These are phyloP conservation scores for Premnoplex brunnescens DNA, from an alignment of 2,797 vertebrate genomes.

Conservation along the genomic window DNA sequence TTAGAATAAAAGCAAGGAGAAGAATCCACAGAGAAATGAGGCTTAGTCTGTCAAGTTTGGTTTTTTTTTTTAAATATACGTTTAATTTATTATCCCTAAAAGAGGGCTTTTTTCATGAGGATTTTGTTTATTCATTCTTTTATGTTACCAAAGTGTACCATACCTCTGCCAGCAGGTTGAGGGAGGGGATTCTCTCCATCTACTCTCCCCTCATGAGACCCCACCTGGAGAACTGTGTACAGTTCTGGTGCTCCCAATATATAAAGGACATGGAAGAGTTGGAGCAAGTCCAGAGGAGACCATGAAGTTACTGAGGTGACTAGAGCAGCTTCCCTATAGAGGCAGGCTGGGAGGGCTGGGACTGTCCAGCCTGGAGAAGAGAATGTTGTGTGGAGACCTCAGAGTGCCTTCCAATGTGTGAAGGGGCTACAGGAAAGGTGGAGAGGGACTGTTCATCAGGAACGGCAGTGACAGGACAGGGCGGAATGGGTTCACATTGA, in stretches of 20 bases:
- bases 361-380: background rate
- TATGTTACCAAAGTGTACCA: background rate
- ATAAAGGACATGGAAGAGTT: accelerated
- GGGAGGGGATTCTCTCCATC: background rate
- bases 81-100: background rate
- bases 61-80: background rate
- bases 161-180: background rate
- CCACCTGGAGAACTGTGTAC: background rate
- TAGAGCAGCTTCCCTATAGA: background rate
- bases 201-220: background rate
- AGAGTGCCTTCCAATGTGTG: background rate
- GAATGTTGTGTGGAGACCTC: background rate
- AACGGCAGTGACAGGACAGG: accelerated
- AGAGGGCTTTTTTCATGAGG: background rate
- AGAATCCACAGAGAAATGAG: background rate
- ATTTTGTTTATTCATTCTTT: background rate
- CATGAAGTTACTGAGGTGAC: accelerated
- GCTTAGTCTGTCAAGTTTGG: background rate
- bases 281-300: accelerated
- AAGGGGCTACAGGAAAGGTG: background rate
- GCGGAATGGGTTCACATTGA: background rate
- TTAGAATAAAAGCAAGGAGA: slow-evolving; percentile 2
- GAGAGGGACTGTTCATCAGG: background rate
- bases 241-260: accelerated
- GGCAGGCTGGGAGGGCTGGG: background rate